Evolutionary conservation across 2,888 invertebrate species (phyloP).

Genomic region (Oscheius sp.): DNA sequence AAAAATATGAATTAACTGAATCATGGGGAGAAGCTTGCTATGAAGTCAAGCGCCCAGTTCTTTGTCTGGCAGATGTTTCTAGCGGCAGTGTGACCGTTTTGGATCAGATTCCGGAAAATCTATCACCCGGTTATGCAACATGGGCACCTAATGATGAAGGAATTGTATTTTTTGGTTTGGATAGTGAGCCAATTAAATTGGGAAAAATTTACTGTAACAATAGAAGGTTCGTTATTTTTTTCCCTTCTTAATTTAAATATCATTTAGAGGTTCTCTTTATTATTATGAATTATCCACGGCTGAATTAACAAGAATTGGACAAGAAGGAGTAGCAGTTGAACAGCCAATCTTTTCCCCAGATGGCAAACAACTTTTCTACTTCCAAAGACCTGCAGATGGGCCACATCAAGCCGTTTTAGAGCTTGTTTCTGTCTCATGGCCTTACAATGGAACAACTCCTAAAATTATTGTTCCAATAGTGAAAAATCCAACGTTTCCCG

Average conservation of each 20-base stretch:
- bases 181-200: constrained; percentile 59
- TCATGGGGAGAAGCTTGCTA: constrained; percentile 69
- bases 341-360: constrained; percentile 60
- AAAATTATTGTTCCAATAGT: constrained; percentile 55
- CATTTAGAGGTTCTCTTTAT: constrained; percentile 60
- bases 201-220: constrained; percentile 70
- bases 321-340: constrained; percentile 46
- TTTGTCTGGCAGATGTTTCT: constrained; percentile 65
- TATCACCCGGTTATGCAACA: constrained; percentile 60
- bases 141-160: constrained; percentile 71
- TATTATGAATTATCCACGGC: constrained; percentile 62
- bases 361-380: constrained; percentile 54
- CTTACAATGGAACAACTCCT: constrained; percentile 37
- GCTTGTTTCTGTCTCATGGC: constrained; percentile 58
- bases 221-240: constrained; percentile 39
- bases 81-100: constrained; percentile 58
- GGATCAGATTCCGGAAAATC: constrained; percentile 57
- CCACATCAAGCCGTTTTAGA: constrained; percentile 64
- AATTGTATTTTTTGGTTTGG: constrained; percentile 69
- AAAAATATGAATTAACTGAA: constrained; percentile 64
- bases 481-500: constrained; percentile 28
- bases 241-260: neutral
- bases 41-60: constrained; percentile 64
- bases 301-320: constrained; percentile 46
- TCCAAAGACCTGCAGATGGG: constrained; percentile 60